Evolutionary conservation across 2,113 vertebrate species (phyloP).

Genomic region (Poecilia latipinna): DNA sequence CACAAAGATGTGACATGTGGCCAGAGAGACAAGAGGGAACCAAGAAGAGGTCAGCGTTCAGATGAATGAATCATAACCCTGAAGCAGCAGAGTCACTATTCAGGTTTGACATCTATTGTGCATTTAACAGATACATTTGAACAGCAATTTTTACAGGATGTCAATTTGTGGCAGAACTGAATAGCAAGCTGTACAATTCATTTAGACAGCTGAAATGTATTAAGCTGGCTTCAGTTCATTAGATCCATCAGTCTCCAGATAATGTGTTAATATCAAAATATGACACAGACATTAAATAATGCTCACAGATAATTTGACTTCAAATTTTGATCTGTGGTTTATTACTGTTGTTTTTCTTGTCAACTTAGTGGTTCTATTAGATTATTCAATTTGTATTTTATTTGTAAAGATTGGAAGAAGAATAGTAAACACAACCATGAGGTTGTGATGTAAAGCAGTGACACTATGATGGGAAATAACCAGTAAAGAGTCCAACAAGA

Average conservation of each 20-base stretch:
- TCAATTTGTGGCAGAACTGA: not conserved
- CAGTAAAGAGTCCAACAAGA: too few species aligned
- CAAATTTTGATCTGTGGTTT: too few species aligned
- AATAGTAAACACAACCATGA: too few species aligned
- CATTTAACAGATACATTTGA: conserved; percentile 23
- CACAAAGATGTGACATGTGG: conserved; percentile 57
- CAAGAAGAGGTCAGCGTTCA: conserved; percentile 38
- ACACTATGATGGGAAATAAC: too few species aligned
- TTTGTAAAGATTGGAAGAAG: too few species aligned
- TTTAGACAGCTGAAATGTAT: not conserved
- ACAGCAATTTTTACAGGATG: conserved; percentile 11
- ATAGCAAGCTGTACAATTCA: not conserved
- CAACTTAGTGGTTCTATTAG: too few species aligned
- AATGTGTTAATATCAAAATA: not conserved
- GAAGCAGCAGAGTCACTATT: conserved; percentile 5
- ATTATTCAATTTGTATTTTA: too few species aligned
- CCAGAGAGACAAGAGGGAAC: conserved; percentile 25
- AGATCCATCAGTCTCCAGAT: not conserved
- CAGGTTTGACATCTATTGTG: conserved; percentile 42
- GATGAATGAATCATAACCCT: conserved; percentile 36
- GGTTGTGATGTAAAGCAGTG: too few species aligned
- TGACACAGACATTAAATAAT: too few species aligned
- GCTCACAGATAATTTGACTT: too few species aligned
- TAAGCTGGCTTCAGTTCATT: not conserved
- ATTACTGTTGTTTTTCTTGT: too few species aligned